Evolutionary conservation across 2,888 invertebrate species (phyloP), one percentile per base, ranked within the genome.

Genomic region (Volucella bombylans): DNA sequence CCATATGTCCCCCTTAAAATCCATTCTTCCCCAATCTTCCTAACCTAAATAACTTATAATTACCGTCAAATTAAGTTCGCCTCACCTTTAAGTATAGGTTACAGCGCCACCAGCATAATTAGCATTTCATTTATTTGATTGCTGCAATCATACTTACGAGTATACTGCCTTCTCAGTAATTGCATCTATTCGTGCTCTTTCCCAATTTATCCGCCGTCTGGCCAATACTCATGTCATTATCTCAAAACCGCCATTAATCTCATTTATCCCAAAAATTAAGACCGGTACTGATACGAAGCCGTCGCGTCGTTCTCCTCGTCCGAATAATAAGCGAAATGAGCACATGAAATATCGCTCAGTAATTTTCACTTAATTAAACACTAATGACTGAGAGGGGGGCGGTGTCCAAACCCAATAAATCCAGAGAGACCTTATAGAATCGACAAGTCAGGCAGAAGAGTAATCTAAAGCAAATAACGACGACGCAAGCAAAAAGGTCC

Each of bases 301-400:
- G 50, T 4, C 3, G 3, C 3, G 2, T 1, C 45, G 31, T 9
- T 10, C 6, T 6, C 31, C 31, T 31, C 31, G 6, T 4, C 39
- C 4, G n/a, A 31, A 41, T 52, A 43, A 41, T 23, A 18, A 41
- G 43, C 45, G 15, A 15, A 49, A 38, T 68, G 65, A 10, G 18
- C 18, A 71, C 67, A 72, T 78, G 71, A 82, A 64, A 69, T 73
- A 79, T 74, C 18, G 65, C 59, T 59, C 43, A 83, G 69, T 73
- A 50, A 69, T 83, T 83, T 83, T 68, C 79, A 83, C 82, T 47
- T 83, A 83, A 83, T 83, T 83, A 83, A 83, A 31, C 69, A 59
- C 79, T 79, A 79, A 79, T 74, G 31, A 62, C 52, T 68, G 59
- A 18, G 65, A 65, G 52, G 18, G 3, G 47, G 73, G 73, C 49